Percentiles rank a stretch among this genome's conserved stretches.
These are phyloP conservation scores for Melipona quadrifasciata DNA, from an alignment of 1,140 invertebrate species.

Conservation along the genomic window DNA sequence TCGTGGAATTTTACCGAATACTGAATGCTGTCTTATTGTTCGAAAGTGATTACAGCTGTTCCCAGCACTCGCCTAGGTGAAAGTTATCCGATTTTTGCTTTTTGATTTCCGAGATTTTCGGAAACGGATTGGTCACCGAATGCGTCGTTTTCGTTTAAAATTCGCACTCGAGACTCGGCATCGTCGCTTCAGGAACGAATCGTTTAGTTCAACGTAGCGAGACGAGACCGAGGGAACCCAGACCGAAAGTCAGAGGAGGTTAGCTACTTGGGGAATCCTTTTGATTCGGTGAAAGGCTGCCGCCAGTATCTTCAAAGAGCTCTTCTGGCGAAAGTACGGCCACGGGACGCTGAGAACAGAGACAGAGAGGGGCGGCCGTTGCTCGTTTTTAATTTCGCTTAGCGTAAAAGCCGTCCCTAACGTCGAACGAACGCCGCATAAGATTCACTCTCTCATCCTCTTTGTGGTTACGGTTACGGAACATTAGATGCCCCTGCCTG, in stretches of 20 bases:
- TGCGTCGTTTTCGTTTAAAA: not conserved
- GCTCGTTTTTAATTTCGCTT: conserved; percentile 48
- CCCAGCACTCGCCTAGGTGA: too few species aligned
- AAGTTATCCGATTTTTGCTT: too few species aligned
- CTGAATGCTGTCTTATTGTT: too few species aligned
- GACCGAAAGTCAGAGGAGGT: conserved; percentile 36
- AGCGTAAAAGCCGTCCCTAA: conserved; percentile 8
- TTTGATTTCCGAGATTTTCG: not conserved
- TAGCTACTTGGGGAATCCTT: conserved; percentile 46
- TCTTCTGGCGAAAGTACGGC: not conserved
- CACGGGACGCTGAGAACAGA: conserved; percentile 43
- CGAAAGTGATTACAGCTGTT: too few species aligned
- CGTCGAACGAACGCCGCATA: not conserved
- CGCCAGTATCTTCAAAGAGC: conserved; percentile 38
- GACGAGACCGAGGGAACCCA: conserved; percentile 27
- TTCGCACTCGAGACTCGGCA: not conserved
- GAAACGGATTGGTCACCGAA: not conserved
- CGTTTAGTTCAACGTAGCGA: conserved; percentile 21
- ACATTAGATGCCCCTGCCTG: not conserved
- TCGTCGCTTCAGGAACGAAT: conserved; percentile 9
- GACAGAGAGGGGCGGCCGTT: not conserved
- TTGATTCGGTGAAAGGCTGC: conserved; percentile 47
- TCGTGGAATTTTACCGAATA: too few species aligned
- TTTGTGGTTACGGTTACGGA: conserved; percentile 6
- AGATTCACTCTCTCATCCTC: not conserved